Evolutionary conservation across 1,140 invertebrate genomes (phyloP).

Genomic region (Cephus cinctus): DNA sequence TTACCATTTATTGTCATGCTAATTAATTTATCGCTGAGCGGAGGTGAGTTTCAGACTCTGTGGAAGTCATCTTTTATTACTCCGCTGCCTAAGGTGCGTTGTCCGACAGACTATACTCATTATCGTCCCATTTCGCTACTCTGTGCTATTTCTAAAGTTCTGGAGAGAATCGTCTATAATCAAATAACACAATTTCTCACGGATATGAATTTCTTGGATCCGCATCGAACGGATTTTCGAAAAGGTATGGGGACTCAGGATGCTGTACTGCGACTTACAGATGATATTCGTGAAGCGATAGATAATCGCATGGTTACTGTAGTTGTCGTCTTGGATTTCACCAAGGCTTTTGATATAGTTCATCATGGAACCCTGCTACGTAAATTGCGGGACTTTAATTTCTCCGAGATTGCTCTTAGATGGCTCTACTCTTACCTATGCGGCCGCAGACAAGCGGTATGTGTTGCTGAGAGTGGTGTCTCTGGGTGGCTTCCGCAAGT

Average conservation of each 20-base stretch:
- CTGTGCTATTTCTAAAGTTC: constrained; percentile 10
- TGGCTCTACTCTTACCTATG: constrained; percentile 18
- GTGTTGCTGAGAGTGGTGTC: constrained; percentile 1
- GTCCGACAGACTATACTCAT: neutral
- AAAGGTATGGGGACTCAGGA: neutral
- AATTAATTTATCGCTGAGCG: neutral
- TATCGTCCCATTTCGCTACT: constrained; percentile 10
- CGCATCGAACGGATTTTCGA: neutral
- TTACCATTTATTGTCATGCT: neutral
- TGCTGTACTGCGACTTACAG: neutral
- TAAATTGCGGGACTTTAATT: constrained; percentile 9
- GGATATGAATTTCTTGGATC: neutral
- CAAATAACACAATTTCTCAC: neutral
- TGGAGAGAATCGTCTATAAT: constrained; percentile 5
- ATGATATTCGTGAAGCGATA: constrained; percentile 6
- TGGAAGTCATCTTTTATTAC: neutral
- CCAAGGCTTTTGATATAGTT: constrained; percentile 16
- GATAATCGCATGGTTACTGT: neutral
- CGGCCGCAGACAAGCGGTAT: constrained; percentile 6
- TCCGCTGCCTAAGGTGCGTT: neutral
- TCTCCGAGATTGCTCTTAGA: constrained; percentile 1
- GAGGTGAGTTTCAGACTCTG: neutral
- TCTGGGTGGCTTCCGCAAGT: neutral
- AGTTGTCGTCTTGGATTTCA: constrained; percentile 11
- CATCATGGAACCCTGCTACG: constrained; percentile 6